These are phyloP conservation scores for Megaustenia siamemsis DNA, from an alignment of 2,888 invertebrate species.

Conservation along the genomic window DNA sequence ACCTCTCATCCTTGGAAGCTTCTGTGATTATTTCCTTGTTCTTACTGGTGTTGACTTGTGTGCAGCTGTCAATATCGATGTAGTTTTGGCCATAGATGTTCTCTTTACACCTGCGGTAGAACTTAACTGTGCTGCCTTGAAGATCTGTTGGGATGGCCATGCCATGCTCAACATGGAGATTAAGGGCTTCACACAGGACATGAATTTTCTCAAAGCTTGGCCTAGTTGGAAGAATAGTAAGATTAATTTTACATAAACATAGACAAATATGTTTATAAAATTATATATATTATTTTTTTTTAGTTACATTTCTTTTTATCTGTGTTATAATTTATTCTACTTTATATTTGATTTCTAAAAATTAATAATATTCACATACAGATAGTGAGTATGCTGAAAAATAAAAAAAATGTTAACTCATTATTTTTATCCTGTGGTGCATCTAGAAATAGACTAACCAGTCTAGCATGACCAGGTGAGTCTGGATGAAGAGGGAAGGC, in stretches of 20 bases:
- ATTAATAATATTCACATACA: too few species aligned
- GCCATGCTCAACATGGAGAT: constrained; percentile 70
- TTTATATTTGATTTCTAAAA: too few species aligned
- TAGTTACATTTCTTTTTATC: background rate
- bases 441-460: too few species aligned
- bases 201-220: constrained; percentile 86
- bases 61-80: constrained; percentile 47
- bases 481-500: too few species aligned
- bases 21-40: background rate
- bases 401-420: too few species aligned
- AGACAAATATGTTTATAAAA: too few species aligned
- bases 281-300: too few species aligned
- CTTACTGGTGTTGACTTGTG: constrained; percentile 26
- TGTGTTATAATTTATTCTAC: too few species aligned
- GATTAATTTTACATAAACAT: too few species aligned
- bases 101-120: constrained; percentile 55
- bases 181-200: constrained; percentile 86
- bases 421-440: too few species aligned
- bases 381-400: too few species aligned
- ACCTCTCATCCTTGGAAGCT: background rate
- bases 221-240: background rate
- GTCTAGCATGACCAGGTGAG: too few species aligned
- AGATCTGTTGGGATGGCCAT: constrained; percentile 68
- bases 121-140: constrained; percentile 67
- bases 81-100: constrained; percentile 46